These are phyloP conservation scores for Argyrosomus regius DNA, from an alignment of 2,797 vertebrate genomes.

Conservation along the genomic window DNA sequence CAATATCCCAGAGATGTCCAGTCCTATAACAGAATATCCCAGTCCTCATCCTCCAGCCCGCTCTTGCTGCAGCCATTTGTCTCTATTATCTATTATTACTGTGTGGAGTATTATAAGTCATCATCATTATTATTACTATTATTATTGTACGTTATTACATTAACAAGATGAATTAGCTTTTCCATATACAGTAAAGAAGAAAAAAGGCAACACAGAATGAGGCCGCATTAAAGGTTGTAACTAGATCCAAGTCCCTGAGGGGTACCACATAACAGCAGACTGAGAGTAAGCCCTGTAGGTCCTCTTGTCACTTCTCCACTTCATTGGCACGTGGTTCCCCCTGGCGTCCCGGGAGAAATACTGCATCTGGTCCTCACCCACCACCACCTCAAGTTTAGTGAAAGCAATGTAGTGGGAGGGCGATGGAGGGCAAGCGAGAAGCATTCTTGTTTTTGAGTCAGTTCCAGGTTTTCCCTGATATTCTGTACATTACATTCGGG, in stretches of 20 bases:
- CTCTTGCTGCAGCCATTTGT: conserved; percentile 42
- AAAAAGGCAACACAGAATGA: conserved; percentile 85
- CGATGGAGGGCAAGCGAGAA: conserved; percentile 71
- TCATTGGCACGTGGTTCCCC: conserved; percentile 84
- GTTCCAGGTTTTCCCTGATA: conserved; percentile 76
- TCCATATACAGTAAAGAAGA: conserved; percentile 79
- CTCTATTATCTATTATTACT: conserved; percentile 80
- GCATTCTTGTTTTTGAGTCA: conserved; percentile 62
- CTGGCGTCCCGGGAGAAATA: conserved; percentile 80
- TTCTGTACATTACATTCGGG: conserved; percentile 84
- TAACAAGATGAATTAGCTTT: conserved; percentile 82
- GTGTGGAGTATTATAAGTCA: conserved; percentile 65
- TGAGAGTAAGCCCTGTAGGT: conserved; percentile 72
- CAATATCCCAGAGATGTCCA: conserved; percentile 83
- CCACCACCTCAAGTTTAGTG: conserved; percentile 60
- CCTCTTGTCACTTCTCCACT: conserved; percentile 69
- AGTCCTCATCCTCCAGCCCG: conserved; percentile 69
- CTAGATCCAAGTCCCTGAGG: conserved; percentile 81
- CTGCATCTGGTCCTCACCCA: conserved; percentile 78
- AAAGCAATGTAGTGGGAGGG: conserved; percentile 71
- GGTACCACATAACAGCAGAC: conserved; percentile 76
- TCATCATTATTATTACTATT: conserved; percentile 79
- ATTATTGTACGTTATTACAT: conserved; percentile 80
- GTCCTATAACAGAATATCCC: conserved; percentile 70
- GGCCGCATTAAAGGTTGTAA: conserved; percentile 79